Evolutionary conservation across 1,140 invertebrate genomes (phyloP), one percentile per base, ranked within the genome.

Genomic region (Pseudoatta argentina): DNA sequence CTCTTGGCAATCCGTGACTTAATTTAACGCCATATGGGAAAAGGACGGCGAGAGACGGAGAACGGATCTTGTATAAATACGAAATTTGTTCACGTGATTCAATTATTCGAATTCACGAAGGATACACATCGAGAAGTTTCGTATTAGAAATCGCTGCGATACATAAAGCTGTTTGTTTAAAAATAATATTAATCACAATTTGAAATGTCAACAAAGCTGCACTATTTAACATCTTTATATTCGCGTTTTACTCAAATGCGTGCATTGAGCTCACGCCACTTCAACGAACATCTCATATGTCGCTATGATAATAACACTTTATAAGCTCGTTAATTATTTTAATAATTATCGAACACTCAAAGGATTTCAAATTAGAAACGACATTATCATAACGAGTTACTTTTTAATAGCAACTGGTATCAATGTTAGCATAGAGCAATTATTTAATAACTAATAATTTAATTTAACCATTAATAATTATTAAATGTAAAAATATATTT

Each of bases 31-130:
- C 7, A 48, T 4, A 14, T 75, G 44, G 59, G 55, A 63, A 61
- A 61, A 39, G 69, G 67, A 75, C 69, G 55, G 79, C 55, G 79
- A 63, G 24, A 75, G 34, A 67, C 61, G 30, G 30, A 59, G 21
- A 61, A 61, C 18, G 30, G 12, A 73, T 1, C 16, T 75, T 21
- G 18, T 48, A 44, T 44, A 73, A 83, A 75, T 27, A 24, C 8
- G 55, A 73, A 75, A 51, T 51, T 44, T 24, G 57, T 51, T 14
- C 24, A 73, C 18, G 34, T 51, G 44, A 61, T 51, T 10, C 4
- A n/a, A 59, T 61, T 75, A 16, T 63, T 61, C 24, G 57, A 83
- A n/a, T 30, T 61, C 39, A 82, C 39, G 55, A 44, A 21, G 39
- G 73, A 81, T 7, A 16, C 24, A 61, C 69, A 63, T 73, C 67